Evolutionary conservation across 2,113 vertebrate genomes (phyloP).

Genomic region (Pygoscelis adeliae): DNA sequence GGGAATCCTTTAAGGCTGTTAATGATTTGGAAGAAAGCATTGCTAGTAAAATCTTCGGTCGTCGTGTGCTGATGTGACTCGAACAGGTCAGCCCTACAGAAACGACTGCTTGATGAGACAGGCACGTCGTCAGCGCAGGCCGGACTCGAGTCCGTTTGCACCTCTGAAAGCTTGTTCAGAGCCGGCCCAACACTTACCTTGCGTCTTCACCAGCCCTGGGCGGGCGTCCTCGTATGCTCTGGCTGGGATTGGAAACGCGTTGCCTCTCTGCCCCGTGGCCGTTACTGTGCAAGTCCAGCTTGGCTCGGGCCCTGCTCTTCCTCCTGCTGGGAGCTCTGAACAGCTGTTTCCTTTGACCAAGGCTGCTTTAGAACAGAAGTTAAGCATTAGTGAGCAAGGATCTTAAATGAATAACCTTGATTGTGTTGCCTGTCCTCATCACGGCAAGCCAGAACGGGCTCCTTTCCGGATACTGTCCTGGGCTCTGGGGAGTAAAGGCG

Average conservation of each 20-base stretch:
- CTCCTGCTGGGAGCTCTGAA: background rate
- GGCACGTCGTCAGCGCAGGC: accelerated
- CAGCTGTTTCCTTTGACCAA: background rate
- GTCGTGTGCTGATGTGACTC: background rate
- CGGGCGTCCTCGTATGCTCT: accelerated
- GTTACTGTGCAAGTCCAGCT: background rate
- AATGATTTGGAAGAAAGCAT: background rate
- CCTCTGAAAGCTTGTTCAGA: background rate
- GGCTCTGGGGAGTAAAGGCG: background rate
- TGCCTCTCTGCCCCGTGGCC: background rate
- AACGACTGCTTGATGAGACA: accelerated
- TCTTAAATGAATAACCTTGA: background rate
- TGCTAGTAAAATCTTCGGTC: background rate
- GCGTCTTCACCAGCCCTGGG: accelerated
- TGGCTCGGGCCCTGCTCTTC: background rate
- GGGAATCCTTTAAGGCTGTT: background rate
- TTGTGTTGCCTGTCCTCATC: background rate
- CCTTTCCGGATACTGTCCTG: background rate
- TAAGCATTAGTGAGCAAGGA: background rate
- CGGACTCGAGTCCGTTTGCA: accelerated
- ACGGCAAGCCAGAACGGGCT: background rate
- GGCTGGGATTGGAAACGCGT: accelerated
- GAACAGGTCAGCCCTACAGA: background rate
- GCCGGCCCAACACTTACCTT: background rate
- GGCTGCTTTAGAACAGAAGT: background rate